Evolutionary conservation across 2,888 invertebrate species (phyloP).

Genomic region (Pristionchus entomophagus): DNA sequence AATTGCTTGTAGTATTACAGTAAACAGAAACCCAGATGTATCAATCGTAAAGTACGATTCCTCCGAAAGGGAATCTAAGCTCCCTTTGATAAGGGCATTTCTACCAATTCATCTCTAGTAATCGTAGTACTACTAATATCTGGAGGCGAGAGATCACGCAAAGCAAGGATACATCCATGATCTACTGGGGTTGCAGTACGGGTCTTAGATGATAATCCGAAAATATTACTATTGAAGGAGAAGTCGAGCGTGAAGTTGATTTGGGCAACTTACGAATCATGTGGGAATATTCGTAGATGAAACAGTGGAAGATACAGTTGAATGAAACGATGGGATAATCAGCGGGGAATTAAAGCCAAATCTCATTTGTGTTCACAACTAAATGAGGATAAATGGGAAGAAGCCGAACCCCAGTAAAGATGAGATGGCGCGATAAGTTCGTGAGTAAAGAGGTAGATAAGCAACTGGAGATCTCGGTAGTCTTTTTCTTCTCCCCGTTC

Average conservation of each 20-base stretch:
- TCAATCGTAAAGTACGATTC: background rate
- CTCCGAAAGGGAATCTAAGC: background rate
- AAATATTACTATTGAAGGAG: background rate
- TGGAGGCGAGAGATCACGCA: background rate
- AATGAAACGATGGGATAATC: too few species aligned
- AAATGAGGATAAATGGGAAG: too few species aligned
- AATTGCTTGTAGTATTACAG: too few species aligned
- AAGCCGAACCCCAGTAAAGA: background rate
- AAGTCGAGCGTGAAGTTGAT: too few species aligned
- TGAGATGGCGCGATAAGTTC: background rate
- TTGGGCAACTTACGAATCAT: too few species aligned
- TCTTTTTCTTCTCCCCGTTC: background rate
- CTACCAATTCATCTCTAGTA: background rate
- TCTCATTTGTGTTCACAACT: too few species aligned
- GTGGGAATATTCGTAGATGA: constrained; percentile 1
- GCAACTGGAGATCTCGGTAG: background rate
- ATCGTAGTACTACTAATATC: background rate
- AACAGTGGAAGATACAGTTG: too few species aligned
- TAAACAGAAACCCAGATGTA: too few species aligned
- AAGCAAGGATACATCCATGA: background rate
- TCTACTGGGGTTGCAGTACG: background rate
- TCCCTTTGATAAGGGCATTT: background rate
- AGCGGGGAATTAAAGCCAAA: too few species aligned
- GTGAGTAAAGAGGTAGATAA: background rate
- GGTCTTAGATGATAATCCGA: background rate